Evolutionary conservation across 2,113 vertebrate genomes (phyloP).

Genomic region (Hemicordylus capensis): DNA sequence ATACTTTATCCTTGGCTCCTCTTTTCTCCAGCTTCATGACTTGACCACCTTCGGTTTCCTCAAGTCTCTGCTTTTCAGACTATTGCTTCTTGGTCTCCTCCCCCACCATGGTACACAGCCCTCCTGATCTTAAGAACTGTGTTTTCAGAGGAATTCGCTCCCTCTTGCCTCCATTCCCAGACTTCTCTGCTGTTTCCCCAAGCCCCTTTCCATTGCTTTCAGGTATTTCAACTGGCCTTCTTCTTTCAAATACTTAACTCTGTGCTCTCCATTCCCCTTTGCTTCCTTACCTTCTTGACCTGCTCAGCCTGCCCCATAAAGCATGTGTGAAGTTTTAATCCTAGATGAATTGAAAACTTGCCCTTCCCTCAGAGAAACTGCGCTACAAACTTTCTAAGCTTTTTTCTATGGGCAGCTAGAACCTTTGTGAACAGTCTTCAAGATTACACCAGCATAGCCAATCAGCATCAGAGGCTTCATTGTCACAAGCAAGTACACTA

Average conservation of each 20-base stretch:
- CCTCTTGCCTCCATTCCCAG: no score
- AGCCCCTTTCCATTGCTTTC: no score
- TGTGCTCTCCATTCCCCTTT: no score
- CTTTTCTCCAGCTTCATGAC: not conserved
- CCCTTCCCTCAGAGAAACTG: not conserved
- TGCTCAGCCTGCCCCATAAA: not conserved
- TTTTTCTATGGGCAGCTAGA: not conserved
- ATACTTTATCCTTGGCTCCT: not conserved
- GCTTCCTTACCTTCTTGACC: not conserved
- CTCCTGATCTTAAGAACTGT: no score
- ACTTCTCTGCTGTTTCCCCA: no score
- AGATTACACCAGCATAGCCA: not conserved
- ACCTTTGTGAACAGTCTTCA: not conserved
- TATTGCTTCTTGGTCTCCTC: not conserved
- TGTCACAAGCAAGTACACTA: not conserved
- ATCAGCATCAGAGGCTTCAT: not conserved
- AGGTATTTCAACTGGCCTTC: no score
- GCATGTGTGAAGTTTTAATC: no score
- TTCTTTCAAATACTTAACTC: no score
- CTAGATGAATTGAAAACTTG: not conserved
- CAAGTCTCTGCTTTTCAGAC: not conserved
- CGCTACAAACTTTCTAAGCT: not conserved
- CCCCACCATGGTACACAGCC: no score
- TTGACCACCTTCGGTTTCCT: not conserved
- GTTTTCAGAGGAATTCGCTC: no score